Base-by-base conservation (phyloP, 2,113 vertebrate genomes). In the Eupsittula cactorum region DNA sequence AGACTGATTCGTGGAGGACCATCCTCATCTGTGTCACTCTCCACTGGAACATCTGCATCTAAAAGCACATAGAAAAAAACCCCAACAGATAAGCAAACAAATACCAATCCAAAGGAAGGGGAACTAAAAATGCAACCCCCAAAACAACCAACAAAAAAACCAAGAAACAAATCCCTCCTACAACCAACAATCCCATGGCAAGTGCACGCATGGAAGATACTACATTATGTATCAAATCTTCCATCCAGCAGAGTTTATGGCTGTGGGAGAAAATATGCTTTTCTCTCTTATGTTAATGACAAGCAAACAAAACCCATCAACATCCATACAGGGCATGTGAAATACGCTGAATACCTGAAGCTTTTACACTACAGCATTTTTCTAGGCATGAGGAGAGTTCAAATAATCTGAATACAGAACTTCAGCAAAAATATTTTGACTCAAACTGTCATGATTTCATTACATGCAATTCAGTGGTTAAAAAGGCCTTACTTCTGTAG, bases 11-110 rank as follows among this genome's bases (percentile, higher is more conserved):
- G 86, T 14, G 99, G 99, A 10, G 99, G 98, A 29, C 98, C 99
- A 24, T 99, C 99, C 44, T 99, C 99, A 74, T 99, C 99, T 0
- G 98, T 99, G 91, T 99, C 99, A 12, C 99, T 99, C 97, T 99
- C 99, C 95, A 99, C 99, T 7, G 99, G 98, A 80, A 99, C 86
- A 91, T 98, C 97, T 68, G 98, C 83, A 96, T 99, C 99, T 99
- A 80, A 46, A 88, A 91, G 60, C 19, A 49, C 23, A 78, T 5
- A 70, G 27, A 27, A 16, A 37, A 11, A 6, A 13, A 4, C 3
- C 1, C 2, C 4, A 70, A 23, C 37, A 86, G 60, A 6, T 91
- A 4, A 87, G 81, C 52, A 71, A 33, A 87, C 33, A 18, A 67
- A 69, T 7, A 63, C 60, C 17, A 74, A 52, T 8, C 15, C 24